These are phyloP conservation scores for Phengaris arion DNA, from an alignment of 2,888 invertebrate genomes.

Conservation along the genomic window DNA sequence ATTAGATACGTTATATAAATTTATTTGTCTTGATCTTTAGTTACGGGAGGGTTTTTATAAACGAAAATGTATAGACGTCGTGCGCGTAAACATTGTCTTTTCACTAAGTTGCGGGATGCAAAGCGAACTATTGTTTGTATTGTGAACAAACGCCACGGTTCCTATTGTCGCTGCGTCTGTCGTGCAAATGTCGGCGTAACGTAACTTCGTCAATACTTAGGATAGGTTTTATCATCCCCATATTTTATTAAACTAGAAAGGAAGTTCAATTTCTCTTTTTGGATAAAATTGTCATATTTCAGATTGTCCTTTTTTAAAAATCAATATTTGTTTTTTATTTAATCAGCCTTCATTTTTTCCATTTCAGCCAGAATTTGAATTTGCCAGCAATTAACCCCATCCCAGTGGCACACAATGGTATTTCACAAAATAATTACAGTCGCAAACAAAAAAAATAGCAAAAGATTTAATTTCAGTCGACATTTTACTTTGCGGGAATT, in stretches of 20 bases:
- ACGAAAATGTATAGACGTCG: conserved; percentile 30
- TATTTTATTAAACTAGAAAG: not conserved
- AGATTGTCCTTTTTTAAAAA: no score
- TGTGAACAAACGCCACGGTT: conserved; percentile 36
- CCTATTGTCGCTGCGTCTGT: conserved; percentile 23
- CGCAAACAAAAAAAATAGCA: not conserved
- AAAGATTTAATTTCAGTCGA: conserved; percentile 19
- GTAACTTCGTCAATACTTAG: not conserved
- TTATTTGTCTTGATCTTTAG: conserved; percentile 25
- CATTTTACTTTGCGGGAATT: conserved; percentile 16
- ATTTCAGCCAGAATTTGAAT: not conserved
- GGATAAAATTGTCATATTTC: not conserved
- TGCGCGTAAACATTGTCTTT: conserved; percentile 37
- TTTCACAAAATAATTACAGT: conserved; percentile 7
- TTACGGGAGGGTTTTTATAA: conserved; percentile 9
- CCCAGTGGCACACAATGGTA: not conserved
- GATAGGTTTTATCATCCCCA: not conserved
- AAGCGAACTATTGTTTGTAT: conserved; percentile 37
- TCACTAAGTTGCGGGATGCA: conserved; percentile 37
- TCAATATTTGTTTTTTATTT: no score
- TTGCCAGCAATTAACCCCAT: conserved; percentile 2
- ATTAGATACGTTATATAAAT: conserved; percentile 7
- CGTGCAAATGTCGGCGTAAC: conserved; percentile 20
- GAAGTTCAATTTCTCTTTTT: not conserved
- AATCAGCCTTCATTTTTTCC: no score